A percentile compares a stretch with the other conserved stretches of the same genome.
phyloP scores from a whole-genome alignment of 2,113 vertebrate genomes.

The Tonatia bakeri region DNA sequence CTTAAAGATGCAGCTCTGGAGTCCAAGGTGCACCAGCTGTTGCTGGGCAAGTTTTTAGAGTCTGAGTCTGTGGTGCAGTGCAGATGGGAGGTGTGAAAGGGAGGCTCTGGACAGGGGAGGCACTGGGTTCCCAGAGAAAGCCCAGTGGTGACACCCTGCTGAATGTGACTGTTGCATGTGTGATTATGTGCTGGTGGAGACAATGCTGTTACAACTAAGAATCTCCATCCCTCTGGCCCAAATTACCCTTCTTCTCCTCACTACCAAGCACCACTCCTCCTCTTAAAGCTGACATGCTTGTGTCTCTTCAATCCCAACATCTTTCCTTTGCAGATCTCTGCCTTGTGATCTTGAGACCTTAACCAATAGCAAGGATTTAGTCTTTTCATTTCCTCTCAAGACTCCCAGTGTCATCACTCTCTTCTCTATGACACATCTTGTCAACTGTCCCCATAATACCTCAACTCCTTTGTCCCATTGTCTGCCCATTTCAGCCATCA shows the following conservation, averaged over 20 bases:
- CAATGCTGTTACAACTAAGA: rapidly evolving
- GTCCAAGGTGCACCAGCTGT: neutral
- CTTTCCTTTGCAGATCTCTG: no score
- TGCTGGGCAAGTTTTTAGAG: neutral
- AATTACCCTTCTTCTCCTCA: rapidly evolving
- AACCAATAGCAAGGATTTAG: no score
- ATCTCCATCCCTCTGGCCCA: no score
- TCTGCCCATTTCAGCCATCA: neutral
- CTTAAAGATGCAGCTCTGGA: neutral
- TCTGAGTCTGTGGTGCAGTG: neutral
- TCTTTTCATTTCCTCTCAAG: no score
- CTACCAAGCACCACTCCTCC: no score
- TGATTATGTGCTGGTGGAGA: rapidly evolving
- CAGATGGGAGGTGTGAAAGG: neutral
- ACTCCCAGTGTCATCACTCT: neutral
- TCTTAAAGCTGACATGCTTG: no score
- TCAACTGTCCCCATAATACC: no score
- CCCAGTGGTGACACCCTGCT: no score
- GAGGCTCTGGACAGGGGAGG: neutral
- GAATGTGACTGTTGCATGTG: rapidly evolving
- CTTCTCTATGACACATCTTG: neutral
- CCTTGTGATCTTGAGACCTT: no score
- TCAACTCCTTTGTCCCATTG: neutral
- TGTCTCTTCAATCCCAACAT: no score
- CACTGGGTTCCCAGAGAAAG: neutral